These are phyloP conservation scores for Sycophila texana DNA, from an alignment of 2,888 invertebrate species.

Conservation along the genomic window DNA sequence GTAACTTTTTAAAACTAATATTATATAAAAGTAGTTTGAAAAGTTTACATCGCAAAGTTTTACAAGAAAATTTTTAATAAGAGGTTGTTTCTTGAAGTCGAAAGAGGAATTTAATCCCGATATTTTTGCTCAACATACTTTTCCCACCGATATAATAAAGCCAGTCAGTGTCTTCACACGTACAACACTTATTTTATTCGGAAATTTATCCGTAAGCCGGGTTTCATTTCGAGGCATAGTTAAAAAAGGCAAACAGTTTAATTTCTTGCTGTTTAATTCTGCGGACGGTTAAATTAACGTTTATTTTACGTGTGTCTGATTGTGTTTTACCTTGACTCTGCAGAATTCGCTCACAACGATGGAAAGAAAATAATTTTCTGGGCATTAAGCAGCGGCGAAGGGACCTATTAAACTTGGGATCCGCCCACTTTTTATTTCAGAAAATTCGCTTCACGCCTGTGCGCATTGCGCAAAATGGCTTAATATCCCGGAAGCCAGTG, in stretches of 20 bases:
- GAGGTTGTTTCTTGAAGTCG: constrained; percentile 6
- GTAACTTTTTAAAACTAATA: constrained; percentile 1
- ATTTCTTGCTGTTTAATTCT: constrained; percentile 1
- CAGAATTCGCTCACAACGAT: not conserved
- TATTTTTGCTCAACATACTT: not conserved
- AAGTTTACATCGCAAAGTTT: not conserved
- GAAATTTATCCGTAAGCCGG: constrained; percentile 1
- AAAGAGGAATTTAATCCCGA: constrained; percentile 1
- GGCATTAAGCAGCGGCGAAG: constrained; percentile 12
- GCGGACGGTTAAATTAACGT: not conserved
- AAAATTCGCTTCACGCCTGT: constrained; percentile 24
- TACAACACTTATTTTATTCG: not conserved
- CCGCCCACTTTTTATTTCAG: not conserved
- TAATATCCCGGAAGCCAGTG: constrained; percentile 33
- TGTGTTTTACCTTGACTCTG: constrained; percentile 21
- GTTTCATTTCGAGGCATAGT: not conserved
- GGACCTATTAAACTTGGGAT: constrained; percentile 13
- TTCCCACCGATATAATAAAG: not conserved
- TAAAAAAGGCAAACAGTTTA: not conserved
- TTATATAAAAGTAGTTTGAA: not conserved
- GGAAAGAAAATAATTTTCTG: constrained; percentile 39
- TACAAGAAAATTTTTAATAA: constrained; percentile 9
- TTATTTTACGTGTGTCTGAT: constrained; percentile 16
- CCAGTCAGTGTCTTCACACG: not conserved
- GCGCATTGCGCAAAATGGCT: constrained; percentile 29